These are phyloP conservation scores for Hydrotaea diabolus DNA, from an alignment of 2,888 invertebrate species.

Conservation along the genomic window DNA sequence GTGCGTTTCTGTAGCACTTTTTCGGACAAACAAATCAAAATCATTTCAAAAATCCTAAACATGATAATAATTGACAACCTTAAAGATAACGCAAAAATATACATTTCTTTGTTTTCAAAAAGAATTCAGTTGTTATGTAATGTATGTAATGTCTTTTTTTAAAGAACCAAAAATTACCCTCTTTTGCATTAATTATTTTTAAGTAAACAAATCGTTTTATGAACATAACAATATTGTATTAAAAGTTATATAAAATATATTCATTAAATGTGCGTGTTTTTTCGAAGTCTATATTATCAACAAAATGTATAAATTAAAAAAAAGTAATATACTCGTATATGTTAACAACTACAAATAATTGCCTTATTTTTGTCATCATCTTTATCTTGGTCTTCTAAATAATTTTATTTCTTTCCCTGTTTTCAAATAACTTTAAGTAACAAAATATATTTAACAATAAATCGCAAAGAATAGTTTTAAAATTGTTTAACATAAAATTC, in stretches of 20 bases:
- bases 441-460: not conserved
- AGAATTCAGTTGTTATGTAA: not conserved
- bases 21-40: constrained; percentile 2
- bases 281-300: not conserved
- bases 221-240: not conserved
- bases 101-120: not conserved
- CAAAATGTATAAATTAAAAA: constrained; percentile 4
- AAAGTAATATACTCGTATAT: not conserved
- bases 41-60: not conserved
- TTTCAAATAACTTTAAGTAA: constrained; percentile 18
- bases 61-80: not conserved
- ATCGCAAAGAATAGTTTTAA: constrained; percentile 22
- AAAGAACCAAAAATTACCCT: not conserved
- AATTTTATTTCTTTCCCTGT: constrained; percentile 46
- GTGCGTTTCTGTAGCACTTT: not conserved
- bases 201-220: not conserved
- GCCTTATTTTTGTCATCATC: constrained; percentile 21
- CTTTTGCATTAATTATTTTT: constrained; percentile 28
- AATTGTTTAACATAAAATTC: constrained; percentile 47
- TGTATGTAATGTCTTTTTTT: not conserved
- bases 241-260: not conserved
- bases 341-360: constrained; percentile 10
- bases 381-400: constrained; percentile 32
- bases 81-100: not conserved
- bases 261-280: not conserved